Evolutionary conservation across 2,888 invertebrate genomes (phyloP).

Genomic region (Callimorpha dominula): DNA sequence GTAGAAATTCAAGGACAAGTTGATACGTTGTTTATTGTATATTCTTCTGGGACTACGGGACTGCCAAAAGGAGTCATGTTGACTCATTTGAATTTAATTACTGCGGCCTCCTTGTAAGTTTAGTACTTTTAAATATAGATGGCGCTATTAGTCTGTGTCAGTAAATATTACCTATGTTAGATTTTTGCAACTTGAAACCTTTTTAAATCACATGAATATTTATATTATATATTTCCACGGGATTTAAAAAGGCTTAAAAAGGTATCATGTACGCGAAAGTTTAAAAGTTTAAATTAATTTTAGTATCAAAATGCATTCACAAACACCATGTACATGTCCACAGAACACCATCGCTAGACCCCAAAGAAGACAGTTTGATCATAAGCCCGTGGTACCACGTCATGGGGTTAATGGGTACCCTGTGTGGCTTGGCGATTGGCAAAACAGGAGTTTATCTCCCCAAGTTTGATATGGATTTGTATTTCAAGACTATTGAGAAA

Average conservation of each 20-base stretch:
- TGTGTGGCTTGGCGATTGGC: slow-evolving; percentile 51
- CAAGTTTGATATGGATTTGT: slow-evolving; percentile 70
- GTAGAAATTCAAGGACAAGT: slow-evolving; percentile 64
- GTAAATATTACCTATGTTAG: too few species aligned
- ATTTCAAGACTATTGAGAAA: slow-evolving; percentile 69
- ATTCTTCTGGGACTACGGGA: slow-evolving; percentile 79
- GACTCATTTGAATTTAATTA: slow-evolving; percentile 67
- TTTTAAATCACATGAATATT: too few species aligned
- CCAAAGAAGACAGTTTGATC: slow-evolving; percentile 32
- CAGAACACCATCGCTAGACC: slow-evolving; percentile 42
- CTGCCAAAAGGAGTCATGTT: slow-evolving; percentile 76
- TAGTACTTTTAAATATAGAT: background rate
- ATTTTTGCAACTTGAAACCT: too few species aligned
- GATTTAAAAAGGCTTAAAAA: too few species aligned
- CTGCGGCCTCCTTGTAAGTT: slow-evolving; percentile 63
- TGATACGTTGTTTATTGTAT: slow-evolving; percentile 67
- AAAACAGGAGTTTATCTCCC: slow-evolving; percentile 59
- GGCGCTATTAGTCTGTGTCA: too few species aligned
- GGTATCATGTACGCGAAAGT: too few species aligned
- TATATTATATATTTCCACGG: too few species aligned
- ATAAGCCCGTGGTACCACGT: slow-evolving; percentile 76
- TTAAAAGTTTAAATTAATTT: too few species aligned
- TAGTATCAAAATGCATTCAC: too few species aligned
- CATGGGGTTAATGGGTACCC: slow-evolving; percentile 64
- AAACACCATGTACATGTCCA: background rate